phyloP scores from a whole-genome alignment of 30 jellyfish, hydroid and myxozoan genomes.

The Hydra vulgaris region DNA sequence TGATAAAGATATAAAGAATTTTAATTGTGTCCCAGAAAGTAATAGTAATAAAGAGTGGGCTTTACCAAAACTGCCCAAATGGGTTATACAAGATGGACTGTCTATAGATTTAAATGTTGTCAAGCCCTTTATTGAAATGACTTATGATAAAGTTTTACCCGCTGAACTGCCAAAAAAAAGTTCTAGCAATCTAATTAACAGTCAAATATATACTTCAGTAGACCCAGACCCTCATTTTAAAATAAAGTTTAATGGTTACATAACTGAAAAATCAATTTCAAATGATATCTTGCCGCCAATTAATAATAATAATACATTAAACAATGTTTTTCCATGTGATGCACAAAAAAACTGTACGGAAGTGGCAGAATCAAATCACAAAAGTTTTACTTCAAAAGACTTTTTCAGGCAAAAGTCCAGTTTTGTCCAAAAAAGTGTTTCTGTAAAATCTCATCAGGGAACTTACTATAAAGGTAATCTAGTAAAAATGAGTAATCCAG shows the following conservation, averaged over 20 bases:
- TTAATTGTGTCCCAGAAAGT: too few species aligned
- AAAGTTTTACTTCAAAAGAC: too few species aligned
- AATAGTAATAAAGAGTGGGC: background rate
- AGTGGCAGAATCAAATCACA: background rate
- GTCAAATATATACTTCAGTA: too few species aligned
- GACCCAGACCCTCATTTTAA: constrained; percentile 11
- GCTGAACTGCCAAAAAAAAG: background rate
- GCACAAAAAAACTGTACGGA: too few species aligned
- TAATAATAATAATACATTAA: background rate
- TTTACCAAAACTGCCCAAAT: constrained; percentile 20
- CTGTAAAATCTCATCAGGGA: too few species aligned
- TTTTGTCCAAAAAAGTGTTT: too few species aligned
- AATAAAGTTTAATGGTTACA: constrained; percentile 34
- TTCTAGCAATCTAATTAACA: too few species aligned
- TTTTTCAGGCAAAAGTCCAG: too few species aligned
- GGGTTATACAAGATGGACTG: constrained; percentile 4
- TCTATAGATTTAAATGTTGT: constrained; percentile 1
- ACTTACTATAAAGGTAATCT: too few species aligned
- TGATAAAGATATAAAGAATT: too few species aligned
- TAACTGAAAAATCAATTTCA: constrained; percentile 6
- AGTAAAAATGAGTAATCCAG: too few species aligned
- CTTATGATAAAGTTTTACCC: background rate
- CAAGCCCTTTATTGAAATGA: background rate
- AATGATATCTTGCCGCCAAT: background rate
- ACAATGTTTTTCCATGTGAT: too few species aligned